Evolutionary conservation across 1,140 invertebrate species (phyloP).

Genomic region (Vanessa atalanta): DNA sequence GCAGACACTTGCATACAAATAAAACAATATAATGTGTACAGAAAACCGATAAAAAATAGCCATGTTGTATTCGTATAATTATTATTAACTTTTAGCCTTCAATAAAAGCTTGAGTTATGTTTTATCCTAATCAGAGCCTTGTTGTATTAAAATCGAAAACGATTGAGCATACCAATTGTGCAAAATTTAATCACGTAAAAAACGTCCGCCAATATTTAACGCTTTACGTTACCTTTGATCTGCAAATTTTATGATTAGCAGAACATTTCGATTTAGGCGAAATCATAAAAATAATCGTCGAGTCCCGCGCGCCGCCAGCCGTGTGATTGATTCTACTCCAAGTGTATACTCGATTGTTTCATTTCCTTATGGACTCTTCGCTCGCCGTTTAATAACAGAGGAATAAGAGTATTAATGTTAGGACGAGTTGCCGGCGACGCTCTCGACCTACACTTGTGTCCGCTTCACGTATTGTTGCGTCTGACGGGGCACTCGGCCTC

Average conservation of each 20-base stretch:
- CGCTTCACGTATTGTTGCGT: neutral
- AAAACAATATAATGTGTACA: too few relatives aligned
- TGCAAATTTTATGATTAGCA: neutral
- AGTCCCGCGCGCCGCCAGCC: neutral
- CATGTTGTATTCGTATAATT: too few relatives aligned
- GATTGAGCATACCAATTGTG: neutral
- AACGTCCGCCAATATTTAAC: constrained; percentile 5
- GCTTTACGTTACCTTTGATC: neutral
- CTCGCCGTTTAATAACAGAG: constrained; percentile 1
- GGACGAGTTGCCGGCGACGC: neutral
- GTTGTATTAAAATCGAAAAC: too few relatives aligned
- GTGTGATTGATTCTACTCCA: constrained; percentile 8
- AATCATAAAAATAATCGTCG: neutral
- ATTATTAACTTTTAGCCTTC: too few relatives aligned
- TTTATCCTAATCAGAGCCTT: too few relatives aligned
- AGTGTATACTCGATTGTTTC: constrained; percentile 1
- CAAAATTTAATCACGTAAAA: neutral
- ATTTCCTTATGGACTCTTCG: constrained; percentile 13
- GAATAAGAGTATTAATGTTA: neutral
- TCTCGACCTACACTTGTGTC: too few relatives aligned
- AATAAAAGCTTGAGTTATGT: too few relatives aligned
- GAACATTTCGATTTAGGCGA: neutral
- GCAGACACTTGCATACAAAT: too few relatives aligned
- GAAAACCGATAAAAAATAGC: too few relatives aligned
- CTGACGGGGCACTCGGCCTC: neutral